Conservation (phyloP, 2,888 invertebrate species). For the Gymnosoma rotundatum region DNA sequence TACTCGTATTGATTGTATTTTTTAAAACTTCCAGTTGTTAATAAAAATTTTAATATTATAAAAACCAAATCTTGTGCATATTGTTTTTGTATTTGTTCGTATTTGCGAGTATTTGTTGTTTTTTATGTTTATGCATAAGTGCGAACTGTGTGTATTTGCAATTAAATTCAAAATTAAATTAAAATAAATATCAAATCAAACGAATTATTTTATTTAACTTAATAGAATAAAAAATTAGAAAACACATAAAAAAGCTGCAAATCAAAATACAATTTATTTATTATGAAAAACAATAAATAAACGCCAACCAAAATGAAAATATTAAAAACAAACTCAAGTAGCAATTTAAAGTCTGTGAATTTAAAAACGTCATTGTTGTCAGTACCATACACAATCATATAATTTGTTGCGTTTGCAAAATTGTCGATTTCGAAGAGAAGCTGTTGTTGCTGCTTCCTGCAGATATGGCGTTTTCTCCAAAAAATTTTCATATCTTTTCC, state of each 20-base stretch:
- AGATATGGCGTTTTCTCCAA: too few relatives aligned
- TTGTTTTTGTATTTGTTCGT: not conserved
- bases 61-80: constrained; percentile 10
- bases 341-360: too few relatives aligned
- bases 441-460: too few relatives aligned
- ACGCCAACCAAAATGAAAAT: constrained; percentile 39
- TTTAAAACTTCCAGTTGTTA: constrained; percentile 25
- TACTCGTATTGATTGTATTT: not conserved
- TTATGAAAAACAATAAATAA: constrained; percentile 71
- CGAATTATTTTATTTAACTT: constrained; percentile 53
- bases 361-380: too few relatives aligned
- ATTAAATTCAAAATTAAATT: constrained; percentile 77
- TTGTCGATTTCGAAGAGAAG: too few relatives aligned
- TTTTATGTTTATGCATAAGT: not conserved
- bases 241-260: constrained; percentile 59
- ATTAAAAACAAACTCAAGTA: not conserved
- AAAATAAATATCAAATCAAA: constrained; percentile 72
- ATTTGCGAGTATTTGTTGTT: not conserved
- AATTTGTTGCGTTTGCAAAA: too few relatives aligned
- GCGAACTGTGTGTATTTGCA: constrained; percentile 42
- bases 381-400: too few relatives aligned
- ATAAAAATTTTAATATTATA: constrained; percentile 37
- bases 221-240: constrained; percentile 36
- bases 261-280: constrained; percentile 72
- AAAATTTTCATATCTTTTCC: too few relatives aligned